Evolutionary conservation across 2,888 invertebrate genomes (phyloP).

Genomic region (Oscheius sp.): DNA sequence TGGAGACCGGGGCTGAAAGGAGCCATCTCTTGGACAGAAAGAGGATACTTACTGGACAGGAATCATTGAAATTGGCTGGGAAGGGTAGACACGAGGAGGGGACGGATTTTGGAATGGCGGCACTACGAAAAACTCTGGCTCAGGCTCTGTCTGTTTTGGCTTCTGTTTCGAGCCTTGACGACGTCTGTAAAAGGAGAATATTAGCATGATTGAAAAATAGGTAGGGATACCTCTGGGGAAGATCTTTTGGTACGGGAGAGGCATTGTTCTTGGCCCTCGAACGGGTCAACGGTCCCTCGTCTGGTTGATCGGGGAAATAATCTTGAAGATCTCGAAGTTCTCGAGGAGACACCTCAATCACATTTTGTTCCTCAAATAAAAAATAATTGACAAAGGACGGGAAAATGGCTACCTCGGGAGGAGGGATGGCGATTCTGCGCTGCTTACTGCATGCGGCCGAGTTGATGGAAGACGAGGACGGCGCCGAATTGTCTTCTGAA

Average conservation of each 20-base stretch:
- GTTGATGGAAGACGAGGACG: conserved; percentile 23
- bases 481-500: conserved; percentile 1
- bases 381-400: background rate
- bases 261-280: conserved; percentile 43
- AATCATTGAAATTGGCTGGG: too few relatives aligned
- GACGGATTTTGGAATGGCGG: too few relatives aligned
- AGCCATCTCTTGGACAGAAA: too few relatives aligned
- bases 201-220: too few relatives aligned
- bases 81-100: too few relatives aligned
- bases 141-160: too few relatives aligned
- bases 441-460: conserved; percentile 29
- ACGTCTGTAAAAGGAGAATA: too few relatives aligned
- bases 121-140: too few relatives aligned
- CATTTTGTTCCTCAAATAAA: conserved; percentile 5
- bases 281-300: conserved; percentile 39
- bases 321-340: conserved; percentile 49
- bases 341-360: conserved; percentile 7
- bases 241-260: conserved; percentile 6
- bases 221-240: background rate
- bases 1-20: background rate
- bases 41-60: too few relatives aligned
- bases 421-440: conserved; percentile 3
- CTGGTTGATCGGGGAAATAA: conserved; percentile 54
- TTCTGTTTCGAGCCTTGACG: too few relatives aligned
- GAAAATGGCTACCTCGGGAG: background rate